Percentiles rank a stretch among this genome's conserved stretches.
Conservation (phyloP, 2,113 vertebrate genomes). For the Urocitellus parryii region DNA sequence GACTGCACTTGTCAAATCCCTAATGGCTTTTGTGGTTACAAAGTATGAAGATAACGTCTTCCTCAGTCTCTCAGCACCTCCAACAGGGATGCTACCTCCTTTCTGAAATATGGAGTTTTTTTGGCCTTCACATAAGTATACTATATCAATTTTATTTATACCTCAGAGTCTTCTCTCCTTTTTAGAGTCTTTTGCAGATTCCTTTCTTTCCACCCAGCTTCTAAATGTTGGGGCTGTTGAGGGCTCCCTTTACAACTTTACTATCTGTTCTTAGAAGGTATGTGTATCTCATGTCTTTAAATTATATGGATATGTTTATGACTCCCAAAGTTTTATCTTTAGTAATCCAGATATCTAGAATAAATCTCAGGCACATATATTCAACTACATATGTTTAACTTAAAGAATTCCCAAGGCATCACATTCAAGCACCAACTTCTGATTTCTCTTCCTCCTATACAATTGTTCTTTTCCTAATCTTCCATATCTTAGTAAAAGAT, state of each 20-base stretch:
- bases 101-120: neutral
- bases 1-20: neutral
- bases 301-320: neutral
- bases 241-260: neutral
- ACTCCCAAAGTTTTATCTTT: neutral
- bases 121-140: neutral
- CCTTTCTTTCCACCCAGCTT: neutral
- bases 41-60: neutral
- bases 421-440: neutral
- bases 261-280: neutral
- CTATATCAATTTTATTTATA: neutral
- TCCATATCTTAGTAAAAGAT: neutral
- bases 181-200: neutral
- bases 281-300: neutral
- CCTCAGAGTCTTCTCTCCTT: neutral
- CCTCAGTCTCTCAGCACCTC: neutral
- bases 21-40: neutral
- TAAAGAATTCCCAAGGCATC: neutral
- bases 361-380: neutral
- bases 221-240: neutral
- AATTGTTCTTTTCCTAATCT: neutral
- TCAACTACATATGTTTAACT: neutral
- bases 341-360: neutral
- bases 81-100: neutral
- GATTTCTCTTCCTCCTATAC: neutral